Conservation (phyloP, 2,888 invertebrate genomes). For the Lissocephala sabroskyi region DNA sequence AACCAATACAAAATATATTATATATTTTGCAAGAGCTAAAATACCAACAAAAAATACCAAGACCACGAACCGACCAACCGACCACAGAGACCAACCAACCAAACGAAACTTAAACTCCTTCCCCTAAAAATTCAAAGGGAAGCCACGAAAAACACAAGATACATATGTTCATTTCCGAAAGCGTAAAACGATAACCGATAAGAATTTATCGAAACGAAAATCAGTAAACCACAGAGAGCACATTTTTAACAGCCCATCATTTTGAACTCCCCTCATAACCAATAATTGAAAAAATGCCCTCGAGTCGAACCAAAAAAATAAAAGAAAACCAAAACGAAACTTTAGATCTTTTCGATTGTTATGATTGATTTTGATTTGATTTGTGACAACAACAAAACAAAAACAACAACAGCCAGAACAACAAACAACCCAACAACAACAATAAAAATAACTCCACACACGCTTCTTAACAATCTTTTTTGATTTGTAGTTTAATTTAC, state of each 20-base stretch:
- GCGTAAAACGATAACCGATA: conserved; percentile 33
- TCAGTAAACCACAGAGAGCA: neutral
- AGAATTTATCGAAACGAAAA: conserved; percentile 27
- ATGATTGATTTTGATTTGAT: conserved; percentile 9
- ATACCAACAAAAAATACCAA: neutral
- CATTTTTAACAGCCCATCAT: neutral
- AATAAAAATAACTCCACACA: conserved; percentile 5
- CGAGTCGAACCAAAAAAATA: conserved; percentile 10
- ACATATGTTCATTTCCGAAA: neutral
- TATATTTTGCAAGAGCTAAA: conserved; percentile 14
- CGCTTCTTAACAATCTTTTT: conserved; percentile 25
- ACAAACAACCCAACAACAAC: neutral
- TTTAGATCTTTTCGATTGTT: conserved; percentile 3
- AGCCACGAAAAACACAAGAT: neutral
- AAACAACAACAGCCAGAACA: conserved; percentile 8
- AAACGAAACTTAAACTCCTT: neutral
- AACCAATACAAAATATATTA: conserved; percentile 10
- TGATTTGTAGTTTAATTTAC: conserved; percentile 20
- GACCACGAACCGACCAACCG: neutral
- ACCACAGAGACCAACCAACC: too few species aligned
- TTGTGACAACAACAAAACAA: conserved; percentile 1
- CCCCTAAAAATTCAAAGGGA: neutral
- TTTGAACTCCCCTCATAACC: conserved; percentile 6
- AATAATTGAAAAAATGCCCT: conserved; percentile 9
- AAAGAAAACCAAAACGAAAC: conserved; percentile 4